Evolutionary conservation across 2,113 vertebrate genomes (phyloP), one percentile per base, ranked within the genome.

Genomic region (Merops nubicus): DNA sequence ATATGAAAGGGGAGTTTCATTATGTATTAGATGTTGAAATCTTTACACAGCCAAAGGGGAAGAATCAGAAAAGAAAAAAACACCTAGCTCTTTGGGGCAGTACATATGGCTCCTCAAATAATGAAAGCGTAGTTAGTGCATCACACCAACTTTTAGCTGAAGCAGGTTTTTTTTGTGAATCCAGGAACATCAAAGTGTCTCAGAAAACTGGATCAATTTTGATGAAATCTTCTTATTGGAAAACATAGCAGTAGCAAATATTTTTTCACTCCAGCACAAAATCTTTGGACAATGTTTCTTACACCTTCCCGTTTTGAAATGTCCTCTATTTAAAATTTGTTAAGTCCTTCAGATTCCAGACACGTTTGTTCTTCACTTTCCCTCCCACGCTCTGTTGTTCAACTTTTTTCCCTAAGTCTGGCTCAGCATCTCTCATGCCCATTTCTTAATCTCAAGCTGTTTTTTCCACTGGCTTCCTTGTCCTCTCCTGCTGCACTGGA

Each of bases 1-100:
- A 96, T 91, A 94, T 77, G 92, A 95, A 97, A 79, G 84, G 67
- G 87, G 94, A 96, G 91, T 75, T 95, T 97, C 45, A 57, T 96
- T 96, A 85, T 78, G 50, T 89, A 70, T 84, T 60, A 96, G 94
- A 85, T 31, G 77, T 23, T 93, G 48, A 93, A 97, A 94, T 91
- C 84, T 72, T 96, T 94, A 82, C 72, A 40, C 68, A 89, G 88
- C 80, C 81, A 80, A 93, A 82, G 56, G 67, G 62, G 88, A 96
- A 93, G 57, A 92, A 82, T 77, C 33, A 3, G 57, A 45, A 43
- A 79, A 48, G 50, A 70, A 40, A 47, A 36, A 89, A 80, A 81
- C 33, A 34, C 11, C 12, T 29, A 2, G 1, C 62, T 79, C 76
- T 59, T 70, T n/a, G 43, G n/a, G 65, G 50, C 78, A 81, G 16